Conservation (phyloP, 1,140 invertebrate genomes). For the Philotrypesis tridentata region DNA sequence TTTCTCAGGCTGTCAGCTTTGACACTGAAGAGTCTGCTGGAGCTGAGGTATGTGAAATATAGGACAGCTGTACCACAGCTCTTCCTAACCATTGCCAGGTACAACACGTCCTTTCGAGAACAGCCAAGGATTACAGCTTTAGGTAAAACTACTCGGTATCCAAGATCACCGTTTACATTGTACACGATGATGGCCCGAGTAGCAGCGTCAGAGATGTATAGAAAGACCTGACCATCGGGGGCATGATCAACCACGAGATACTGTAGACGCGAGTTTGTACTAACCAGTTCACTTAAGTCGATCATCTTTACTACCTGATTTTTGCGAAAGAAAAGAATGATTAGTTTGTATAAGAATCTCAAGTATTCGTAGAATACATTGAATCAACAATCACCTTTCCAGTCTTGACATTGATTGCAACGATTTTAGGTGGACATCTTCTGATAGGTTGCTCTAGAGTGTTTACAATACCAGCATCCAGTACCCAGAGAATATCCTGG, state of each 20-base stretch:
- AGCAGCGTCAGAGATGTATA: conserved; percentile 79
- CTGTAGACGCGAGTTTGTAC: conserved; percentile 73
- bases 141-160: conserved; percentile 77
- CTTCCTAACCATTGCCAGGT: conserved; percentile 73
- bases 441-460: conserved; percentile 78
- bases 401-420: conserved; percentile 77
- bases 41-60: conserved; percentile 77
- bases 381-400: conserved; percentile 69
- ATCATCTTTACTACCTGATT: conserved; percentile 73
- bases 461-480: conserved; percentile 81
- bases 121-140: conserved; percentile 66
- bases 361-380: background rate
- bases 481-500: conserved; percentile 79
- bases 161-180: conserved; percentile 72
- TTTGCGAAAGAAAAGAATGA: background rate
- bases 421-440: conserved; percentile 79
- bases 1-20: conserved; percentile 74
- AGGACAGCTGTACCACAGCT: conserved; percentile 73
- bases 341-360: background rate
- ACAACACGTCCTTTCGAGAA: conserved; percentile 75
- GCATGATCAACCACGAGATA: conserved; percentile 77
- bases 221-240: conserved; percentile 71
- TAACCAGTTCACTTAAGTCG: conserved; percentile 74
- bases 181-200: conserved; percentile 78
- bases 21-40: conserved; percentile 74